Evolutionary conservation across 2,888 invertebrate genomes (phyloP).

Genomic region (Mongoloraphidia duomilia): DNA sequence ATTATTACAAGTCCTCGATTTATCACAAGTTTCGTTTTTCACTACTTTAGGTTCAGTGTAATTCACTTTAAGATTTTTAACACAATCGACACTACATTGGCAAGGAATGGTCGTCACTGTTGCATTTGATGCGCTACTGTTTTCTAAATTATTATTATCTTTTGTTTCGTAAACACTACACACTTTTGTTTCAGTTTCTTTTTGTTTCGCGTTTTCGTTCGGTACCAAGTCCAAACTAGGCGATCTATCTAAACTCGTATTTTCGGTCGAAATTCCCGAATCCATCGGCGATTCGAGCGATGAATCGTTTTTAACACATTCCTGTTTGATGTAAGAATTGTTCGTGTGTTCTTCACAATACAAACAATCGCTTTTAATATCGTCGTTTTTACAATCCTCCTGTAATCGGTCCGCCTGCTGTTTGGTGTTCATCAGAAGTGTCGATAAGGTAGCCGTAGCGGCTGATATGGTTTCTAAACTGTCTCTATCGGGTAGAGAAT

Average conservation of each 20-base stretch:
- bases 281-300: conserved; percentile 35
- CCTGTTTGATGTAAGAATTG: conserved; percentile 8
- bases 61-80: conserved; percentile 6
- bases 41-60: conserved; percentile 1
- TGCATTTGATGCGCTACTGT: conserved; percentile 27
- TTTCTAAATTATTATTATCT: conserved; percentile 12
- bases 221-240: conserved; percentile 37
- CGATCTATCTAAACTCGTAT: conserved; percentile 51
- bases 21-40: conserved; percentile 3
- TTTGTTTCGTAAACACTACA: neutral
- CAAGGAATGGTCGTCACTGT: conserved; percentile 17
- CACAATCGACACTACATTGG: conserved; percentile 4
- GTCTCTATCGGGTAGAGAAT: conserved; percentile 34
- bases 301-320: conserved; percentile 4
- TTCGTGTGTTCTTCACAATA: conserved; percentile 6
- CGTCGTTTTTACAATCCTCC: conserved; percentile 13
- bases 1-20: neutral
- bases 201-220: neutral
- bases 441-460: conserved; percentile 45
- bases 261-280: conserved; percentile 60
- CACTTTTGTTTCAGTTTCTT: neutral
- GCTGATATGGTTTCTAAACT: conserved; percentile 44
- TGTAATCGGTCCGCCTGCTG: conserved; percentile 5
- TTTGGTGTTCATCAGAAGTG: conserved; percentile 35
- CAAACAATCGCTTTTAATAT: conserved; percentile 5